These are phyloP conservation scores for Lonchura striata DNA, from an alignment of 2,113 vertebrate species.

Conservation along the genomic window DNA sequence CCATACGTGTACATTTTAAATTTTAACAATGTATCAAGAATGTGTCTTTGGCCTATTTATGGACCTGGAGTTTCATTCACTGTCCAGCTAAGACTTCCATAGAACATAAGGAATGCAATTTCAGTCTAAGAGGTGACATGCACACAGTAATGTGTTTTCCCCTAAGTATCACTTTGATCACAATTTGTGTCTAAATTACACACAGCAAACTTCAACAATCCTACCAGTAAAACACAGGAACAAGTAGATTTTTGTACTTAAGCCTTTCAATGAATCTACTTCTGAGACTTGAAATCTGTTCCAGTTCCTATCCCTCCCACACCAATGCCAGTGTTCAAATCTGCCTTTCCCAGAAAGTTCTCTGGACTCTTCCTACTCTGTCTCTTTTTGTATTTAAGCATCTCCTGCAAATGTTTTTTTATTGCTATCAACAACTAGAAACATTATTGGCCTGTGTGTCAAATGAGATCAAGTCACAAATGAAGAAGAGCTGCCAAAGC, in stretches of 20 bases:
- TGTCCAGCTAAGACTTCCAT: not conserved
- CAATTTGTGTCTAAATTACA: not conserved
- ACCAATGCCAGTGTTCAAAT: not conserved
- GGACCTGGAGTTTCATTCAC: not conserved
- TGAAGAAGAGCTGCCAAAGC: not conserved
- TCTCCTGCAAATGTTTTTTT: not conserved
- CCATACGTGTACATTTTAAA: not conserved
- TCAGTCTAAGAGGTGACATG: not conserved
- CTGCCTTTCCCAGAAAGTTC: not conserved
- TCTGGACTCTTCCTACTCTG: not conserved
- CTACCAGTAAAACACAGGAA: not conserved
- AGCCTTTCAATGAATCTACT: not conserved
- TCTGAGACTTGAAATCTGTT: not conserved
- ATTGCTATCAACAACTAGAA: not conserved
- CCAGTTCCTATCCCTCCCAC: not conserved
- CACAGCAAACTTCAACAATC: not conserved
- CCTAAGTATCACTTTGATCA: not conserved
- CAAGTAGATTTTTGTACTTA: not conserved
- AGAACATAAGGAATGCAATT: not conserved
- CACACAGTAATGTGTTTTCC: fast-evolving
- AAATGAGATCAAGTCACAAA: not conserved
- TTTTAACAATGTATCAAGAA: not conserved
- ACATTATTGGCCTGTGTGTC: not conserved
- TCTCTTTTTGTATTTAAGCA: not conserved
- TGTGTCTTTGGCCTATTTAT: not conserved